These are phyloP conservation scores for Tenthredo amoena DNA, from an alignment of 2,888 invertebrate species.

Conservation along the genomic window DNA sequence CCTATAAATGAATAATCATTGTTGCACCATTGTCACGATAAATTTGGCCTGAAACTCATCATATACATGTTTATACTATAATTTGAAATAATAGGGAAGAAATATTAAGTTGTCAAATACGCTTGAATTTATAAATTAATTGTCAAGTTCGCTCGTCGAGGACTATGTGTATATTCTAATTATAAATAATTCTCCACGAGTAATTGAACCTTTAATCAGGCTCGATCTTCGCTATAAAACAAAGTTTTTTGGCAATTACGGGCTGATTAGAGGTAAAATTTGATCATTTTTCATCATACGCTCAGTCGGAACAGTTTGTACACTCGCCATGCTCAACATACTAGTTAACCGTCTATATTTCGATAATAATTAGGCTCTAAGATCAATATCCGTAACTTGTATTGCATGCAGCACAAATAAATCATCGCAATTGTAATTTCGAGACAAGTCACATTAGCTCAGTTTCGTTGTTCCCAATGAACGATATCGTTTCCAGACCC, in stretches of 20 bases:
- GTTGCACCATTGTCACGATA: constrained; percentile 19
- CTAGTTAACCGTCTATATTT: neutral
- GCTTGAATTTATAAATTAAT: neutral
- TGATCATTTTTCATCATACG: neutral
- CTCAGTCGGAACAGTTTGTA: constrained; percentile 10
- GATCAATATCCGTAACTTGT: neutral
- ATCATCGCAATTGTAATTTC: neutral
- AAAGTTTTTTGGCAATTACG: constrained; percentile 21
- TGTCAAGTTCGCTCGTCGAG: neutral
- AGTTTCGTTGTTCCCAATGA: neutral
- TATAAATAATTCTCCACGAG: neutral
- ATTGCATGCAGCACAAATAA: neutral
- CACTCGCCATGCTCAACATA: neutral
- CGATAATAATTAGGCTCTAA: neutral
- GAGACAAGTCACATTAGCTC: neutral
- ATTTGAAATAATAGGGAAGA: neutral
- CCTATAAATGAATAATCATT: constrained; percentile 10
- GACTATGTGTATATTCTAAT: neutral
- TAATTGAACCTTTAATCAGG: neutral
- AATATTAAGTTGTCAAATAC: neutral
- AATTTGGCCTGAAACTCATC: neutral
- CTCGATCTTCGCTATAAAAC: neutral
- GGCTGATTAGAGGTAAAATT: neutral
- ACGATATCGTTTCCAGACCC: neutral
- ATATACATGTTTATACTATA: neutral